phyloP scores from a whole-genome alignment of 1,140 invertebrate genomes.

The Cydia amplana region DNA sequence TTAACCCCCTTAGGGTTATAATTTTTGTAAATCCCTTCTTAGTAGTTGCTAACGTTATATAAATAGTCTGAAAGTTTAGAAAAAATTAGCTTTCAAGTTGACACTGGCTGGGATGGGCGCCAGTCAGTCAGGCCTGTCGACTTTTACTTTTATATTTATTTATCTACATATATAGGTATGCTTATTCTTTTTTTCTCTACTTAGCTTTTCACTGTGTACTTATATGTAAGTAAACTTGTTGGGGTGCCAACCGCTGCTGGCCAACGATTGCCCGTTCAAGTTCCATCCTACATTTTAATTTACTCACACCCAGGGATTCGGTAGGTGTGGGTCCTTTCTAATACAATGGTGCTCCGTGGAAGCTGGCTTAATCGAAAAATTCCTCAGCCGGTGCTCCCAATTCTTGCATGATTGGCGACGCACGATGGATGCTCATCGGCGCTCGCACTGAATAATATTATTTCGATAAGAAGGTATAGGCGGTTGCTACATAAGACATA shows the following conservation, averaged over 20 bases:
- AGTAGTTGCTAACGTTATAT: no score
- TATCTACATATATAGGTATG: no score
- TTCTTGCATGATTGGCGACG: constrained; percentile 28
- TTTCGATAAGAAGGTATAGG: background rate
- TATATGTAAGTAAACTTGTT: background rate
- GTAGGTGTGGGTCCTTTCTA: constrained; percentile 23
- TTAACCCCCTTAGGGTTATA: no score
- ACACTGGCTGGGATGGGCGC: no score
- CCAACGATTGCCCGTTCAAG: background rate
- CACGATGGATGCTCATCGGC: background rate
- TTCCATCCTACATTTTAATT: constrained; percentile 16
- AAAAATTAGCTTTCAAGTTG: no score
- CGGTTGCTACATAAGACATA: background rate
- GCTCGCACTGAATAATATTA: constrained; percentile 4
- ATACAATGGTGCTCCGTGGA: constrained; percentile 20
- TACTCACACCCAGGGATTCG: constrained; percentile 2
- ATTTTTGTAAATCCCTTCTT: no score
- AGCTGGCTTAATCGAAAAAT: constrained; percentile 30
- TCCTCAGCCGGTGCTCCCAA: constrained; percentile 11
- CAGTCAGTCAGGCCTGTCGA: no score
- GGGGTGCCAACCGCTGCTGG: background rate
- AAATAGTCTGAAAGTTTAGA: no score
- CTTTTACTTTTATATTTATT: no score
- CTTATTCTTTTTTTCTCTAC: no score
- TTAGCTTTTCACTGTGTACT: background rate